Percentiles rank a stretch among this genome's conserved stretches.
Conservation (phyloP, 2,797 vertebrate genomes). For the Erethizon dorsatum region DNA sequence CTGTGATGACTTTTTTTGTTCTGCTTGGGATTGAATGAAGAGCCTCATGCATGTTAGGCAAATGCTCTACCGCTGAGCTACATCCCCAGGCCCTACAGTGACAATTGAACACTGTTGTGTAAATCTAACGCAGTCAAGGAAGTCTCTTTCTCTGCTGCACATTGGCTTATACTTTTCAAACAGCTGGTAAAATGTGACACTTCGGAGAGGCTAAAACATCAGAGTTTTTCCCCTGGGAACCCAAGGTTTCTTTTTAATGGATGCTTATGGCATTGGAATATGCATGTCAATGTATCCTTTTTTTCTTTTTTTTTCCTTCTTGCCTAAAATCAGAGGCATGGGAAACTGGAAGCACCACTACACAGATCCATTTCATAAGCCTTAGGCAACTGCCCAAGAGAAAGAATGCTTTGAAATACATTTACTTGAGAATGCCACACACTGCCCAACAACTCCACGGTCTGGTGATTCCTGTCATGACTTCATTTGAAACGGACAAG, state of each 20-base stretch:
- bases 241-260: background rate
- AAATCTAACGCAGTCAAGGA: background rate
- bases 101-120: background rate
- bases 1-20: background rate
- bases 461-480: constrained; percentile 12
- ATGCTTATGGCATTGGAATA: background rate
- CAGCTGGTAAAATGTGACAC: background rate
- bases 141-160: background rate
- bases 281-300: background rate
- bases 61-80: background rate
- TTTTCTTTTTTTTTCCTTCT: background rate
- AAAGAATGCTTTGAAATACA: constrained; percentile 45
- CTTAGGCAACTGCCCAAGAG: background rate
- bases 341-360: background rate
- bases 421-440: constrained; percentile 55
- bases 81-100: background rate
- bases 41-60: background rate
- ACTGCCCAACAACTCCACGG: background rate
- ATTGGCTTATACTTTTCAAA: background rate
- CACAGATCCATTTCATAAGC: constrained; percentile 27
- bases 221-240: background rate
- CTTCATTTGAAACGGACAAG: constrained; percentile 45
- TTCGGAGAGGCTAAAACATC: constrained; percentile 46
- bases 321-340: background rate
- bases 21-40: background rate